Conservation (phyloP, 2,888 invertebrate species). For the Agrotis segetum region DNA sequence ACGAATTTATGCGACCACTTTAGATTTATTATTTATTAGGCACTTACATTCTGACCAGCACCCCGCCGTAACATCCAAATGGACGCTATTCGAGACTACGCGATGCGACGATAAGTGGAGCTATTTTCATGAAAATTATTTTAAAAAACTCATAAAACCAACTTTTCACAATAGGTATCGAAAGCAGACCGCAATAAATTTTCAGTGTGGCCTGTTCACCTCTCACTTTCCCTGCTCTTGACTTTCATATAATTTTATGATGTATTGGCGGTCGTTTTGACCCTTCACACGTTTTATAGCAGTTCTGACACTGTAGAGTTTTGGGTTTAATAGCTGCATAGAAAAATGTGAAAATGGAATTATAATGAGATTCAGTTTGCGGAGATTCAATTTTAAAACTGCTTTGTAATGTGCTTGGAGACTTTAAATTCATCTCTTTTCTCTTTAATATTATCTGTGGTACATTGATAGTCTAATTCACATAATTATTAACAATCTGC, state of each 20-base stretch:
- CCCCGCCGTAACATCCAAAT: conserved; percentile 44
- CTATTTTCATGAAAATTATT: conserved; percentile 84
- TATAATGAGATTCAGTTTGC: conserved; percentile 53
- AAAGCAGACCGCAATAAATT: conserved; percentile 90
- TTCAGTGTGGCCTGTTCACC: conserved; percentile 82
- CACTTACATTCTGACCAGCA: conserved; percentile 48
- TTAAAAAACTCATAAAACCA: conserved; percentile 83
- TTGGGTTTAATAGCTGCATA: conserved; percentile 63
- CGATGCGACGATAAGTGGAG: conserved; percentile 72
- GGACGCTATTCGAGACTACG: conserved; percentile 61
- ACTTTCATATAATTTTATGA: conserved; percentile 91
- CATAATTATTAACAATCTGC: no score
- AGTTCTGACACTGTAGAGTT: conserved; percentile 76
- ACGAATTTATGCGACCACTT: conserved; percentile 37
- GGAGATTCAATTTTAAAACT: conserved; percentile 16
- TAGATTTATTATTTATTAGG: conserved; percentile 59
- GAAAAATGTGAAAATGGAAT: conserved; percentile 58
- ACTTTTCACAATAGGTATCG: conserved; percentile 88
- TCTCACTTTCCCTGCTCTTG: conserved; percentile 88
- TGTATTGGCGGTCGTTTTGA: conserved; percentile 88
- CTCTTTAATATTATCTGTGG: background rate
- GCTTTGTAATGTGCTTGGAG: background rate
- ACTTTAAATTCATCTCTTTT: background rate
- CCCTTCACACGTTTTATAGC: conserved; percentile 89
- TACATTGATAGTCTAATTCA: background rate